phyloP scores from a whole-genome alignment of 2,888 invertebrate genomes.

The Branchipolynoe longqiensis region DNA sequence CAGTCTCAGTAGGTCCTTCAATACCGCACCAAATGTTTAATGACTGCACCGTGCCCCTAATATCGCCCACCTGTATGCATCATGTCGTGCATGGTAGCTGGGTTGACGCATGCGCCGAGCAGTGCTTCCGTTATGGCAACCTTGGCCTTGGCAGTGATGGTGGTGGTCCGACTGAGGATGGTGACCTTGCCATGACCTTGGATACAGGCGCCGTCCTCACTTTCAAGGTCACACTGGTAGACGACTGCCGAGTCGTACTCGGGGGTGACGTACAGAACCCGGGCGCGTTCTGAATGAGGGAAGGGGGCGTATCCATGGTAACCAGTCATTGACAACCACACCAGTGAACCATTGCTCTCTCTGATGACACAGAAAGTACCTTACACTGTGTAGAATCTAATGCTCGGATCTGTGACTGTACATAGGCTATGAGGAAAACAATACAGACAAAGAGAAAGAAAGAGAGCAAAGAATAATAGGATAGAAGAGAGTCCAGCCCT shows the following conservation, averaged over 20 bases:
- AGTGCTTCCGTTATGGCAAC: neutral
- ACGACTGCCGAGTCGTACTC: neutral
- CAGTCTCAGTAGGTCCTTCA: too few species aligned
- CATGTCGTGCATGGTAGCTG: slow-evolving; percentile 29
- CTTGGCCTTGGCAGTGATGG: slow-evolving; percentile 1
- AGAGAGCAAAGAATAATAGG: too few species aligned
- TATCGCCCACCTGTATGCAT: slow-evolving; percentile 7
- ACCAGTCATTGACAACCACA: too few species aligned
- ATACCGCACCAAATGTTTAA: neutral
- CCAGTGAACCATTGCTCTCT: too few species aligned
- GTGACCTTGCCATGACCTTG: slow-evolving; percentile 39
- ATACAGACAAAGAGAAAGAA: too few species aligned
- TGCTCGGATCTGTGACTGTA: too few species aligned
- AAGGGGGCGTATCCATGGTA: too few species aligned
- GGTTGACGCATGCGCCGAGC: neutral
- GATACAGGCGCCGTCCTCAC: neutral
- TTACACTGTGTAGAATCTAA: too few species aligned
- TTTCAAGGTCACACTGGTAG: slow-evolving; percentile 16
- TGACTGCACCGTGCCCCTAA: too few species aligned
- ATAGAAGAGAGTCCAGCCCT: too few species aligned
- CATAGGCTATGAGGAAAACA: too few species aligned
- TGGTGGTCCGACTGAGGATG: slow-evolving; percentile 18
- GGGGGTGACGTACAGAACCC: neutral
- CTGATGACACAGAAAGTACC: too few species aligned
- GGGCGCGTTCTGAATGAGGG: neutral